Percentiles rank a stretch among this genome's conserved stretches.
Evolutionary conservation across 2,113 vertebrate species (phyloP).

Genomic region (Gorsachius goisagi): DNA sequence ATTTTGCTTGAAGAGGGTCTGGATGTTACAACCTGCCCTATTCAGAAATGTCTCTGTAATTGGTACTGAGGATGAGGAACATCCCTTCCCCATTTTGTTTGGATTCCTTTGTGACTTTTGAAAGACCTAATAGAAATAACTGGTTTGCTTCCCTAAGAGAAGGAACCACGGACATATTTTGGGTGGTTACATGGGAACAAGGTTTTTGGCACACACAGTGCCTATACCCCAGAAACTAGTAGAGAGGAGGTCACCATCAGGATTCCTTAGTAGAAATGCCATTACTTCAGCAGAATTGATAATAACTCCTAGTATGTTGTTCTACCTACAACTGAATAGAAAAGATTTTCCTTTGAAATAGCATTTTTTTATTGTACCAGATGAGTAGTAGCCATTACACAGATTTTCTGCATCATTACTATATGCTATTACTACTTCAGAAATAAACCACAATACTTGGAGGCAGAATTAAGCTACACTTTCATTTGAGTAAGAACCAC

Average conservation of each 20-base stretch:
- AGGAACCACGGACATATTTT: background rate
- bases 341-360: background rate
- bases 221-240: background rate
- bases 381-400: background rate
- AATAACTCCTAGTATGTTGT: background rate
- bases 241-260: background rate
- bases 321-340: background rate
- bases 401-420: background rate
- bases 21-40: background rate
- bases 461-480: background rate
- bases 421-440: background rate
- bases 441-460: fast-evolving
- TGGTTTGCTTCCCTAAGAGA: background rate
- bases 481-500: background rate
- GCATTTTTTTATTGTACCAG: background rate
- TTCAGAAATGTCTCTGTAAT: background rate
- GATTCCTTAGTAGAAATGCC: background rate
- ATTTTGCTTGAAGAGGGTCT: background rate
- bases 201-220: background rate
- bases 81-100: background rate
- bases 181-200: background rate
- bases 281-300: background rate
- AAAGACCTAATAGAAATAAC: background rate
- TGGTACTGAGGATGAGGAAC: background rate
- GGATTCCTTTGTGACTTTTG: background rate